Base-by-base conservation (phyloP, 2,888 invertebrate species). In the Liposcelis brunnea region DNA sequence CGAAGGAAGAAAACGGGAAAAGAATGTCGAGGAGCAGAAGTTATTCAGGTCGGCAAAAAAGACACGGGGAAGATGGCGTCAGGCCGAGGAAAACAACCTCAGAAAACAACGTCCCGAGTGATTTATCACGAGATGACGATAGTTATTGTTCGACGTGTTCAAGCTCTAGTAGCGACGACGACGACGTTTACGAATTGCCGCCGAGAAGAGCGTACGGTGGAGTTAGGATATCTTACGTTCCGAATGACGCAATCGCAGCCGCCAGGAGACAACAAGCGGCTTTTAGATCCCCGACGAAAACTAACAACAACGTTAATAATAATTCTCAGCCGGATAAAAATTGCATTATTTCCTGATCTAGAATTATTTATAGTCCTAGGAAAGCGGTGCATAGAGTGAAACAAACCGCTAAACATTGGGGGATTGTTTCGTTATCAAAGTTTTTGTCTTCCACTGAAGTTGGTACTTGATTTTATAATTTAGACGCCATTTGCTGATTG, bases 211-310 rank as follows among this genome's bases (percentile, higher is more conserved):
- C 86, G 59, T 85, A 85, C 46, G 87, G 87, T 34, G 89, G 89
- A 34, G 86, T 89, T 11, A 67, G 90, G 53, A 87, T 90, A 55
- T 86, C 89, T 8, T 93, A 91, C 65, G 90, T 91, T 52, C 90
- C 90, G 53, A 90, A 89, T 62, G 90, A 89, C 64, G 83, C 86
- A 4, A 70, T 89, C 42, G 87, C 87, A 47, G 80, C 80, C 58
- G 85, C 85, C 42, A 72, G 78, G 54, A 71, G 80, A 49, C 72
- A 80, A 45, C 70, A 79, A 52, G 43, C 12, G 14, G 38, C 32
- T 33, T 45, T 40, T 12, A 46, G 60, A 47, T 60, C 61, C 40
- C 60, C 61, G 1, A 58, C 53, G 42, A 62, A 60, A 49, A 61
- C 59, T 45, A 55, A 57, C 49, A 14, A 57, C 65, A 26, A 47